Evolutionary conservation across 2,113 vertebrate species (phyloP).

Genomic region (Archocentrus centrarchus): DNA sequence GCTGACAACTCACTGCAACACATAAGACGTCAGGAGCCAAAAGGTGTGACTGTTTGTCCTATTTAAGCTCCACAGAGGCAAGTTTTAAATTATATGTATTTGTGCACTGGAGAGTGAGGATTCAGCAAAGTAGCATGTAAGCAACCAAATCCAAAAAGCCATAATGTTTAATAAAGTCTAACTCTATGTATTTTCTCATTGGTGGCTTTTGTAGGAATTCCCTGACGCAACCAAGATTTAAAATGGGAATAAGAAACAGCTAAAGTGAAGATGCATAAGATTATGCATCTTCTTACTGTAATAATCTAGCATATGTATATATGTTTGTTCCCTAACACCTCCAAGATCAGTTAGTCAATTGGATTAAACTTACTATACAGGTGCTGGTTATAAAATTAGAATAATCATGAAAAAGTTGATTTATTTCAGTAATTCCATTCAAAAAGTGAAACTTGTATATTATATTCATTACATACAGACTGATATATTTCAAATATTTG

Average conservation of each 20-base stretch:
- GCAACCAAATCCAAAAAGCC: background rate
- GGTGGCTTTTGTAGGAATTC: too few relatives aligned
- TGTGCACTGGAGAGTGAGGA: background rate
- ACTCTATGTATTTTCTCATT: background rate
- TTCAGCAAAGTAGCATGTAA: slow-evolving; percentile 2
- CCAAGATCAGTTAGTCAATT: background rate
- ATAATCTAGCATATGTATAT: background rate
- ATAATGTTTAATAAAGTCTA: background rate
- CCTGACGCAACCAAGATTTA: background rate
- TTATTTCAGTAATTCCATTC: too few relatives aligned
- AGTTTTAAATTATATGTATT: slow-evolving; percentile 15
- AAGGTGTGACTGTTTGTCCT: slow-evolving; percentile 51
- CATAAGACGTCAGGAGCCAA: slow-evolving; percentile 57
- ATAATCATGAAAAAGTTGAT: too few relatives aligned
- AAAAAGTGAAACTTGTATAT: too few relatives aligned
- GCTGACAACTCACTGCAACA: slow-evolving; percentile 27
- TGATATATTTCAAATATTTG: too few relatives aligned
- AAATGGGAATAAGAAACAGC: background rate
- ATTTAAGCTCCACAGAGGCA: slow-evolving; percentile 30
- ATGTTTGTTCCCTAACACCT: background rate
- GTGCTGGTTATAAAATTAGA: too few relatives aligned
- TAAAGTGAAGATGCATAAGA: background rate
- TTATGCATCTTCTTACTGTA: too few relatives aligned
- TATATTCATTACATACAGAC: too few relatives aligned
- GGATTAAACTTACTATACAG: background rate